These are phyloP conservation scores for Melanostoma scalare DNA, from an alignment of 2,888 invertebrate species.

Conservation along the genomic window DNA sequence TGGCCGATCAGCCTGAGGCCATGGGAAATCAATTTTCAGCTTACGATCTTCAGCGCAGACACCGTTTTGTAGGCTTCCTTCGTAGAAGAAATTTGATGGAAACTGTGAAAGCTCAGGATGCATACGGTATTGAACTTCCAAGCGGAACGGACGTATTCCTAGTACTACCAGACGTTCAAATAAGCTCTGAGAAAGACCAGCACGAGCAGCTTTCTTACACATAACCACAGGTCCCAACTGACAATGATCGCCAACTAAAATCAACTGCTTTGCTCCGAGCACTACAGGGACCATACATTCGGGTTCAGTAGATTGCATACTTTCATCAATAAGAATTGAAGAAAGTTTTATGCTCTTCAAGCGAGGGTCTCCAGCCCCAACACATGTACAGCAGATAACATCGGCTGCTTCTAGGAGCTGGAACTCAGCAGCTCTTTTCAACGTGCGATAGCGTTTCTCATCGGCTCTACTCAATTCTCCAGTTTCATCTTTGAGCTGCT, in stretches of 20 bases:
- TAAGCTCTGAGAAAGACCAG: slow-evolving; percentile 97
- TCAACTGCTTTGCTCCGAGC: slow-evolving; percentile 97
- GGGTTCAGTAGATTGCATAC: slow-evolving; percentile 98
- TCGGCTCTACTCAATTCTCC: slow-evolving; percentile 98
- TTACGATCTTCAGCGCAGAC: slow-evolving; percentile 98
- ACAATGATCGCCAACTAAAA: slow-evolving; percentile 99
- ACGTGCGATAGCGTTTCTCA: slow-evolving; percentile 94
- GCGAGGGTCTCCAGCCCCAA: slow-evolving; percentile 98
- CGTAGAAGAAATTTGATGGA: slow-evolving; percentile 99
- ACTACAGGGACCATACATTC: slow-evolving; percentile 99
- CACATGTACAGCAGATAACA: slow-evolving; percentile 99
- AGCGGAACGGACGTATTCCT: slow-evolving; percentile 97
- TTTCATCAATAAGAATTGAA: slow-evolving; percentile 98
- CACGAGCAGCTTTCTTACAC: slow-evolving; percentile 99
- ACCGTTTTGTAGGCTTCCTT: slow-evolving; percentile 99
- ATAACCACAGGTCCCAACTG: slow-evolving; percentile 99
- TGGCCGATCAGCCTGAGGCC: slow-evolving; percentile 97
- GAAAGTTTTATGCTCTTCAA: slow-evolving; percentile 96
- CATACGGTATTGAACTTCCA: slow-evolving; percentile 99
- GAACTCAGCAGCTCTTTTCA: slow-evolving; percentile 95
- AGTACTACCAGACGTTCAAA: slow-evolving; percentile 98
- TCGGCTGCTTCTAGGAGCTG: slow-evolving; percentile 97
- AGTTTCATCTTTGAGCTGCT: slow-evolving; percentile 98
- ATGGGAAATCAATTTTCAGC: slow-evolving; percentile 97
- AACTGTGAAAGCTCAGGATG: slow-evolving; percentile 98